These are phyloP conservation scores for Syrmaticus mikado DNA, from an alignment of 2,113 vertebrate species.

Conservation along the genomic window DNA sequence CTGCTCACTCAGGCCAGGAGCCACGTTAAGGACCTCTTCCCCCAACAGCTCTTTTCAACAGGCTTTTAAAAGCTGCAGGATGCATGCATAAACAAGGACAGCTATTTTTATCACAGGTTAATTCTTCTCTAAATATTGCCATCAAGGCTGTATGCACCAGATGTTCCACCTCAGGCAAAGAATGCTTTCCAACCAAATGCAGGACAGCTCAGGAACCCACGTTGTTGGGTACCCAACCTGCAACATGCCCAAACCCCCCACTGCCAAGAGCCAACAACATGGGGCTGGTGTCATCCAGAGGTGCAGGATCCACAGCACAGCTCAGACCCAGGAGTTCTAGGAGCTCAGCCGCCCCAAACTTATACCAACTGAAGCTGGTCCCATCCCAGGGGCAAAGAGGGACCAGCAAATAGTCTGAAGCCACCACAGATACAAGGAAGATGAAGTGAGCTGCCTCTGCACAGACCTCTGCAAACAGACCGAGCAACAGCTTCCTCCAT, in stretches of 20 bases:
- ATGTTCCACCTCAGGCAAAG: background rate
- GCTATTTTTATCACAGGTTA: background rate
- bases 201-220: background rate
- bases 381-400: background rate
- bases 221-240: background rate
- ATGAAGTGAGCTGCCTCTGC: background rate
- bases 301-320: background rate
- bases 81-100: background rate
- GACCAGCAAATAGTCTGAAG: background rate
- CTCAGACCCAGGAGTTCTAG: background rate
- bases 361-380: background rate
- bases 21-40: background rate
- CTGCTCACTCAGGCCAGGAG: background rate
- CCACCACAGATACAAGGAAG: background rate
- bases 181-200: background rate
- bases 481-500: accelerated
- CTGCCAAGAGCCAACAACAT: accelerated
- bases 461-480: background rate
- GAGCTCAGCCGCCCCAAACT: background rate
- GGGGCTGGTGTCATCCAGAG: background rate
- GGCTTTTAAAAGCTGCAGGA: background rate
- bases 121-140: background rate
- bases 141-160: accelerated
- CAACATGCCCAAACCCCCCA: background rate
- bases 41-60: background rate